These are phyloP conservation scores for Grantiella picta DNA, from an alignment of 2,113 vertebrate species.

Conservation along the genomic window DNA sequence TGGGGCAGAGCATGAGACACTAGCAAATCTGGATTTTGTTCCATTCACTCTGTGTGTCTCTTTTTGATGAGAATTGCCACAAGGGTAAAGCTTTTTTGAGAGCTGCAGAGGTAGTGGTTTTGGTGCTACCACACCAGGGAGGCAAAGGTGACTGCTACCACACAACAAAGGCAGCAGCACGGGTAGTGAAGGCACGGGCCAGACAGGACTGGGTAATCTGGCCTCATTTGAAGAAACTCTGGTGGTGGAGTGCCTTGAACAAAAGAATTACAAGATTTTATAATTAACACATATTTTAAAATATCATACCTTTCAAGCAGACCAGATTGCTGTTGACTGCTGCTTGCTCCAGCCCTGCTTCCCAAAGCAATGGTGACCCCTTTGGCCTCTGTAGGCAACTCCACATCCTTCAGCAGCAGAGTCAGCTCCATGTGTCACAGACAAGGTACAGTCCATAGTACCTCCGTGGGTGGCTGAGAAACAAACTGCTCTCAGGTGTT, in stretches of 20 bases:
- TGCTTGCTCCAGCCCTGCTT: background rate
- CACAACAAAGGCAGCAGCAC: background rate
- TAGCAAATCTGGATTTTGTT: background rate
- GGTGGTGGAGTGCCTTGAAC: background rate
- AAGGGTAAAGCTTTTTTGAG: background rate
- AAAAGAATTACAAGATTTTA: background rate
- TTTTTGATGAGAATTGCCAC: background rate
- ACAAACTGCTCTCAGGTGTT: background rate
- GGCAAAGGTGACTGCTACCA: background rate
- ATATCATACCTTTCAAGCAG: slow-evolving; percentile 4
- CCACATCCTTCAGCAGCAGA: background rate
- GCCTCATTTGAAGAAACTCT: background rate
- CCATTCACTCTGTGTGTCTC: background rate
- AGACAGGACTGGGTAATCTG: background rate
- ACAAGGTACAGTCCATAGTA: background rate
- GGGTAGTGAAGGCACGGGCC: background rate
- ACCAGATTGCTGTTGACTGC: background rate
- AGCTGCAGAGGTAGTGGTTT: background rate
- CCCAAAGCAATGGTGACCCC: background rate
- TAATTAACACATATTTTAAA: background rate
- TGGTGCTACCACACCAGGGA: background rate
- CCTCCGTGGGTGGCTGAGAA: background rate
- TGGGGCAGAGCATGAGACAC: background rate
- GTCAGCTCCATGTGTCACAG: background rate
- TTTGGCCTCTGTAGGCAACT: background rate